Evolutionary conservation across 2,888 invertebrate genomes (phyloP), one percentile per base, ranked within the genome.

Genomic region (Mythimna pallens): DNA sequence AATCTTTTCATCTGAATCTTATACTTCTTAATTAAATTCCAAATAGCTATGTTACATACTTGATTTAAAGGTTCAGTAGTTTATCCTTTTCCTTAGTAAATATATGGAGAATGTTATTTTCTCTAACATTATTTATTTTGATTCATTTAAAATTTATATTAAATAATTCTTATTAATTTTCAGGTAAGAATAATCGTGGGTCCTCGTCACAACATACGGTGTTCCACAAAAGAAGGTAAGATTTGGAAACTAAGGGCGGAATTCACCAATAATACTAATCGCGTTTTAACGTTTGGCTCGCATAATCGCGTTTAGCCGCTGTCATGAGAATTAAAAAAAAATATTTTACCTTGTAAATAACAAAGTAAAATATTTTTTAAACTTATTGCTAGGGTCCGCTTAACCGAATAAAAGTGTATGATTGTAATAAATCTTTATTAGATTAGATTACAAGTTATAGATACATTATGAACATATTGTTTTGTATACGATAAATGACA

Each of bases 21-120:
- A 52, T 68, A 61, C 9, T 52, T 58, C 8, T 5, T 76, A 79
- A 80, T 79, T 61, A 76, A 80, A 79, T 79, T 71, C 65, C 76
- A n/a, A 61, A 22, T 57, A 55, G n/a, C 50, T 74, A 30, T 69
- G 12, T 25, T 50, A 64, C 55, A 68, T 54, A 17, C 25, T 30
- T 52, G 17, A 65, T 52, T 59, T 62, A 12, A 57, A 50, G 36
- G 50, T 50, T 78, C 54, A 64, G 17, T 63, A 40, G 55, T 58
- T 70, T 34, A 17, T 54, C 59, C 72, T 43, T 34, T 76, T 71
- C 7, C 7, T 34, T 34, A 6, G 4, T 34, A 57, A 55, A 34
- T 17, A 47, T 10, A 8, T 57, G 1, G 36, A 47, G 17, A 17
- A 1, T 5, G 47, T 14, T 17, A 43, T 22, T 3, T 50, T 8